phyloP scores from a whole-genome alignment of 1,140 invertebrate species.

The Mya arenaria region DNA sequence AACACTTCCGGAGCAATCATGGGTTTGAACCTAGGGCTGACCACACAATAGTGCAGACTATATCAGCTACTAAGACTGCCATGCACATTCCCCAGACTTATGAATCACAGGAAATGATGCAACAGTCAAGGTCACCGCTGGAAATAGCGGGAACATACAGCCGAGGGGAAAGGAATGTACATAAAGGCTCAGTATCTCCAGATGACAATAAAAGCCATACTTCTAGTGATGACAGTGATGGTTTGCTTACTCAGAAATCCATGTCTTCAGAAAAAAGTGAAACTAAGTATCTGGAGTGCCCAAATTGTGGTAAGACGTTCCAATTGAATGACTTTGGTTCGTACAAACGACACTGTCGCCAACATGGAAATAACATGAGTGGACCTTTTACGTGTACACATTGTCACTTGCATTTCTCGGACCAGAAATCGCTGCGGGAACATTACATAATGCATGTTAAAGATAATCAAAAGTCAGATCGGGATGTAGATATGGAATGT shows the following conservation, averaged over 20 bases:
- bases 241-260: conserved; percentile 5
- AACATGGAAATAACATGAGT: conserved; percentile 63
- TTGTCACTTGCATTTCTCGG: conserved; percentile 61
- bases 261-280: conserved; percentile 18
- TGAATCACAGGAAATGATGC: not conserved
- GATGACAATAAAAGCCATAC: conserved; percentile 10
- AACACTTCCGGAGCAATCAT: conserved; percentile 78
- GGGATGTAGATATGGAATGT: not conserved
- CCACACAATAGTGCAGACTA: conserved; percentile 77
- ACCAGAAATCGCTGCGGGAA: conserved; percentile 59
- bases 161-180: not conserved
- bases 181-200: conserved; percentile 15
- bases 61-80: conserved; percentile 75
- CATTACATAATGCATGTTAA: conserved; percentile 55
- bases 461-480: not conserved
- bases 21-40: conserved; percentile 77
- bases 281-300: conserved; percentile 73
- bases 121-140: not conserved
- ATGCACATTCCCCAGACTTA: conserved; percentile 58
- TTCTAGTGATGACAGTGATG: conserved; percentile 36
- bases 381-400: conserved; percentile 64
- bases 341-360: conserved; percentile 77
- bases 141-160: not conserved
- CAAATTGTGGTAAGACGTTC: conserved; percentile 74
- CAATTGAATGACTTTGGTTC: conserved; percentile 78